Base-by-base conservation (phyloP, 2,888 invertebrate species). In the Melanostoma scalare region DNA sequence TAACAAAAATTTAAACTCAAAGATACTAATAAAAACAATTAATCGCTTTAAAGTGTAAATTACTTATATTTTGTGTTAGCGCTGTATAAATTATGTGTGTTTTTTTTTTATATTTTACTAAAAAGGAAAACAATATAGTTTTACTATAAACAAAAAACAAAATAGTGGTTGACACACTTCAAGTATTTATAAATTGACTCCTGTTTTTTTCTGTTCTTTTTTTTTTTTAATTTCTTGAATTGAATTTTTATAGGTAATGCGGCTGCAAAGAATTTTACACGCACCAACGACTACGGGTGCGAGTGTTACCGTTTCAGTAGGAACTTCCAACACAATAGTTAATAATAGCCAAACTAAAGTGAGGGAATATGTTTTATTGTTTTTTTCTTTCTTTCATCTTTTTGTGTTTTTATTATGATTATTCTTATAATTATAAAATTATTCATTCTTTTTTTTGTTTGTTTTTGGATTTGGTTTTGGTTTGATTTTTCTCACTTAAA, bases 231-330 rank as follows among this genome's bases (percentile, higher is more conserved):
- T 86, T 77, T 86, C 75, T 82, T 30, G 58, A 76, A 68, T 71
- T 75, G 61, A 80, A 85, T 84, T 85, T 85, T 86, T 88, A 87
- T 90, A 95, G 95, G 95, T 95, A 92, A 93, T 95, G 94, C 95
- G 95, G 93, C 93, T 95, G 91, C 94, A 95, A 92, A 94, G 95
- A 92, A 95, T 95, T 90, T 94, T 95, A 92, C 95, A 95, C 92
- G 95, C 95, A 87, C 90, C 91, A 87, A 88, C 90, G 88, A 89
- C 89, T 87, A 87, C 88, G 85, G 90, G 89, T 87, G 90, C 90
- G 88, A 89, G 90, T 89, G 90, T 89, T 86, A 89, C 90, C 87
- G 89, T 90, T 87, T 89, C 90, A 87, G 89, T 91, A 89, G 90
- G 89, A 89, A 88, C 91, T 87, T 87, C 90, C 87, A 90, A 89